Conservation (phyloP, 2,113 vertebrate species). For the Neolamprologus hecqui region DNA sequence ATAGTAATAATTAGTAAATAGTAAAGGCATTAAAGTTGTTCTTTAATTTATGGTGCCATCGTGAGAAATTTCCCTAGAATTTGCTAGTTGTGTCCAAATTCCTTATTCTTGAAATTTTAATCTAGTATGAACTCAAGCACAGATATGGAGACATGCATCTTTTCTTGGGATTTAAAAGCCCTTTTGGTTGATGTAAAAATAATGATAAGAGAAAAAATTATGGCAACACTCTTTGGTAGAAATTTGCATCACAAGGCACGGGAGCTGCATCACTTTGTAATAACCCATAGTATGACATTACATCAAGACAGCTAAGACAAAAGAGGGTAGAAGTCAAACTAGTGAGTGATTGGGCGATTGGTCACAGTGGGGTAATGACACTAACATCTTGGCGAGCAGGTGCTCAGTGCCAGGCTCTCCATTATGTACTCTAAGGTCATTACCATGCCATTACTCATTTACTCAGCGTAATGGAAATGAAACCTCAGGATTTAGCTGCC, state of each 20-base stretch:
- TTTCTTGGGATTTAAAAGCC: background rate
- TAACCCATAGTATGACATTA: background rate
- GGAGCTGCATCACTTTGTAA: background rate
- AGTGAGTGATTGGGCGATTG: slow-evolving; percentile 39
- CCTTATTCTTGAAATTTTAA: background rate
- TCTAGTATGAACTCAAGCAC: background rate
- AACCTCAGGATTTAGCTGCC: slow-evolving; percentile 12
- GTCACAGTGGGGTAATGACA: slow-evolving; percentile 20
- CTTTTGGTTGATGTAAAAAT: background rate
- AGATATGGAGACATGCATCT: background rate
- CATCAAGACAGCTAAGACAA: background rate
- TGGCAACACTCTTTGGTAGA: background rate
- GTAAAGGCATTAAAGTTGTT: background rate
- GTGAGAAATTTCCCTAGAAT: background rate
- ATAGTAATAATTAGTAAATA: background rate
- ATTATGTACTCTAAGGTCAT: slow-evolving; percentile 47
- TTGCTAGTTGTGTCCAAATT: background rate
- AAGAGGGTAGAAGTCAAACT: slow-evolving; percentile 3
- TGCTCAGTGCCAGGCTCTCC: slow-evolving; percentile 36
- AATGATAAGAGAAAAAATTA: background rate
- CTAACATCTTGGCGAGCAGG: slow-evolving; percentile 44
- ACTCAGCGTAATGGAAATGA: slow-evolving; percentile 28
- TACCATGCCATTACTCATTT: slow-evolving; percentile 40
- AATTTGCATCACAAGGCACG: background rate
- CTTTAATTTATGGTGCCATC: background rate